Evolutionary conservation across 2,797 vertebrate species (phyloP).

Genomic region (Coreius guichenoti): DNA sequence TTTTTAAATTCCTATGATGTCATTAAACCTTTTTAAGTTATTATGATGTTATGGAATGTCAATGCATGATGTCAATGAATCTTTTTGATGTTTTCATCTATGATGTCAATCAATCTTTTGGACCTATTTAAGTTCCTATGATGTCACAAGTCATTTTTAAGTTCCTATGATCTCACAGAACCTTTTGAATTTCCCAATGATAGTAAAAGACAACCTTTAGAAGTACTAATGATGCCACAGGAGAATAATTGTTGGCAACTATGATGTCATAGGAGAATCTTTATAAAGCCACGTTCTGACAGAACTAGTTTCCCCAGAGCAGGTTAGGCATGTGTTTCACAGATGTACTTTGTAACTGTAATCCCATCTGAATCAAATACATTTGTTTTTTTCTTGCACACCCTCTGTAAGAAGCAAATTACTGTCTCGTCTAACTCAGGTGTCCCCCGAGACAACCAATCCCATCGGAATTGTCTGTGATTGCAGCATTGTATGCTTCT

Average conservation of each 20-base stretch:
- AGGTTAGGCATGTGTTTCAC: neutral
- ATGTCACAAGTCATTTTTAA: neutral
- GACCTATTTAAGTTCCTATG: no score
- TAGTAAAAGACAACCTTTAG: neutral
- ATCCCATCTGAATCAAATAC: neutral
- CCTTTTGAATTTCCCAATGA: neutral
- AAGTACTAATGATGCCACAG: neutral
- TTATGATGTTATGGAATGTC: no score
- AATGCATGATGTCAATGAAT: neutral
- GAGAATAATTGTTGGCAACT: no score
- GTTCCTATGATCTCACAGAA: neutral
- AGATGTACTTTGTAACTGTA: neutral
- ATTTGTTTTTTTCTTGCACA: neutral
- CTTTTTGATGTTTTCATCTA: no score
- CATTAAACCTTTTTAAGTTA: no score
- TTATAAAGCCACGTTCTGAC: neutral
- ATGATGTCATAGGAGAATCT: neutral
- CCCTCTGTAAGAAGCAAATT: neutral
- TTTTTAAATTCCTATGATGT: no score
- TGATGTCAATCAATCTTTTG: neutral
- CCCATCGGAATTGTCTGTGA: neutral
- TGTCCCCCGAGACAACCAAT: neutral
- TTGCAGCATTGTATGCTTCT: neutral
- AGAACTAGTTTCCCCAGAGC: neutral
- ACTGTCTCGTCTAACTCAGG: neutral